Percentiles rank a stretch among this genome's conserved stretches.
phyloP scores from a whole-genome alignment of 2,797 vertebrate species.

The Sylvia borin region DNA sequence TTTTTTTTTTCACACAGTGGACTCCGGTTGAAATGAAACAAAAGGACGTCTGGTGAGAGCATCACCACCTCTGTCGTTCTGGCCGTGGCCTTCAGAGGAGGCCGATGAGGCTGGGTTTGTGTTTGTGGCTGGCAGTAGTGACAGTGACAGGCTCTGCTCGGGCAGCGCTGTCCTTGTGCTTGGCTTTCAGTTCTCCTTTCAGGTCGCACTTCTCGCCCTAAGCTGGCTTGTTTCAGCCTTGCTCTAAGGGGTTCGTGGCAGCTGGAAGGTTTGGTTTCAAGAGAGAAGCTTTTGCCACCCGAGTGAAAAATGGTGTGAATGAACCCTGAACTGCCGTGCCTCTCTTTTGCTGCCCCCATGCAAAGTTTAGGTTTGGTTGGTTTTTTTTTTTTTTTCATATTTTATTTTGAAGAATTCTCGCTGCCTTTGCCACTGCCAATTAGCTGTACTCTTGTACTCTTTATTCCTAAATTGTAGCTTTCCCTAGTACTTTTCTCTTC shows the following conservation, averaged over 20 bases:
- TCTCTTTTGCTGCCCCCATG: background rate
- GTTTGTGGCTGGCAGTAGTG: background rate
- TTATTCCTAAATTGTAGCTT: background rate
- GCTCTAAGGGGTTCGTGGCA: background rate
- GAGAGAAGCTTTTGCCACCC: background rate
- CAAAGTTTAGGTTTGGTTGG: background rate
- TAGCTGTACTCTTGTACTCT: background rate
- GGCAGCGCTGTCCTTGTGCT: constrained; percentile 30
- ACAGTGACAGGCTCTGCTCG: background rate
- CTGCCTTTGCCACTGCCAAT: background rate
- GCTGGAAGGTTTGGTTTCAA: background rate
- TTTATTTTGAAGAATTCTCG: background rate
- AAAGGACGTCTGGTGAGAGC: background rate
- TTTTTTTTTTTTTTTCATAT: background rate
- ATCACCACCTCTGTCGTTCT: background rate
- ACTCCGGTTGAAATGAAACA: background rate
- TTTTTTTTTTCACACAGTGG: no score
- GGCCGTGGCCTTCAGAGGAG: background rate
- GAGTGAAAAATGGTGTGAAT: background rate
- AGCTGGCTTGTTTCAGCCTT: constrained; percentile 1
- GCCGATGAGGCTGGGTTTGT: background rate
- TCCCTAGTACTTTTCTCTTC: background rate
- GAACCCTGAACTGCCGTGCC: background rate
- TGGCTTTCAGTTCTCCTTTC: background rate
- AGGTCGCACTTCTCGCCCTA: background rate